Conservation (phyloP, 2,113 vertebrate species). For the Zootoca vivipara region DNA sequence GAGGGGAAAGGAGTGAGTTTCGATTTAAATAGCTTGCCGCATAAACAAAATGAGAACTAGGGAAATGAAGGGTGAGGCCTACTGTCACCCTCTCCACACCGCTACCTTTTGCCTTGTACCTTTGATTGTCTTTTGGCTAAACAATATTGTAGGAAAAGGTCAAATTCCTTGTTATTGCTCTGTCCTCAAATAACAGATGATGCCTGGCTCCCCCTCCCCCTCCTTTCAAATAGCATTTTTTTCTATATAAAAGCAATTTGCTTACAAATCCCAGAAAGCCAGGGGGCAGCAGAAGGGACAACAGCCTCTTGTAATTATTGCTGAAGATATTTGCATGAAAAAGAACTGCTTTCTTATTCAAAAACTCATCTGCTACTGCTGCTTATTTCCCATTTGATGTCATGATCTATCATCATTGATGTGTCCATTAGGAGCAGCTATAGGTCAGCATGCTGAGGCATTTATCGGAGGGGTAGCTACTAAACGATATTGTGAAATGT, state of each 20-base stretch:
- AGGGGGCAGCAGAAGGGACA: not conserved
- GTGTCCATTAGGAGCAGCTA: not conserved
- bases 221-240: not conserved
- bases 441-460: not conserved
- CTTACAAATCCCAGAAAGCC: conserved; percentile 1
- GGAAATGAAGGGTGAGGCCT: not conserved
- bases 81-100: too few relatives aligned
- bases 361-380: conserved; percentile 20
- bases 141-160: not conserved
- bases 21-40: conserved; percentile 28
- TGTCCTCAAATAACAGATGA: not conserved
- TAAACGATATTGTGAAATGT: not conserved
- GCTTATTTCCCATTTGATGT: conserved; percentile 1
- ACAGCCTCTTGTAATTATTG: conserved; percentile 15
- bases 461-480: not conserved
- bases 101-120: not conserved
- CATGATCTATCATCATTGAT: not conserved
- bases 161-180: not conserved
- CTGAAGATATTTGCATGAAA: conserved; percentile 1
- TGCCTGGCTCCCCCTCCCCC: not conserved
- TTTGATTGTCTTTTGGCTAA: not conserved
- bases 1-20: not conserved
- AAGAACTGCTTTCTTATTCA: conserved; percentile 13
- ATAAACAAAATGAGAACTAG: not conserved
- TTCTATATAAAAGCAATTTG: conserved; percentile 6